phyloP scores from a whole-genome alignment of 2,888 invertebrate species.

The Meloe dianella region DNA sequence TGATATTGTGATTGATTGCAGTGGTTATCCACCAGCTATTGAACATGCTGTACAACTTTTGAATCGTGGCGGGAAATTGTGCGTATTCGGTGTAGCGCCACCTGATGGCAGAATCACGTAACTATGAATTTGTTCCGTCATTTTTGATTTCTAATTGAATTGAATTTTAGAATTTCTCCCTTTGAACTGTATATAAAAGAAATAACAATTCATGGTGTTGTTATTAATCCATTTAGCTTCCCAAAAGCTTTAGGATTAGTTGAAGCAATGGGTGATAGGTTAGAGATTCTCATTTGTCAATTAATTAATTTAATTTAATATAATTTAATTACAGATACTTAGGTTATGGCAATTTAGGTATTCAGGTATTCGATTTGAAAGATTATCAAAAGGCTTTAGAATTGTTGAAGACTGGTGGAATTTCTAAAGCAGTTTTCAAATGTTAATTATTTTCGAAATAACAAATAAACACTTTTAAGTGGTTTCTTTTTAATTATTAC shows the following conservation, averaged over 20 bases:
- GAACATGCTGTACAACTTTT: constrained; percentile 67
- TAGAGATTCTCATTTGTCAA: constrained; percentile 52
- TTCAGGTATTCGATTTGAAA: constrained; percentile 62
- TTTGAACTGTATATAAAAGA: constrained; percentile 70
- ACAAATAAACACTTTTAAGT: too few species aligned
- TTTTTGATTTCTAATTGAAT: constrained; percentile 14
- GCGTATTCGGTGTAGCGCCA: constrained; percentile 72
- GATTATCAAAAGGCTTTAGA: constrained; percentile 64
- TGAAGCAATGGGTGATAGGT: constrained; percentile 65
- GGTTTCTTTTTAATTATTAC: too few species aligned
- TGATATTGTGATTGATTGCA: constrained; percentile 75
- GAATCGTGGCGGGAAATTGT: constrained; percentile 68
- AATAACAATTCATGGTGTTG: constrained; percentile 68
- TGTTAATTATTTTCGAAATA: background rate
- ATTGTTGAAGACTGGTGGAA: constrained; percentile 61
- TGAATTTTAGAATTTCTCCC: constrained; percentile 63
- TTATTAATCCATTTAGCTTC: constrained; percentile 73
- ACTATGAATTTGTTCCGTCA: too few species aligned
- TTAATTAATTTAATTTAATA: constrained; percentile 1
- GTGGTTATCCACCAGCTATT: constrained; percentile 73
- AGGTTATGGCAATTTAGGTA: constrained; percentile 65
- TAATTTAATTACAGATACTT: constrained; percentile 63
- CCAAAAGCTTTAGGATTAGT: constrained; percentile 68
- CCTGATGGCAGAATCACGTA: constrained; percentile 60
- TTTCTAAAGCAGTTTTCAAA: constrained; percentile 66